These are phyloP conservation scores for Apodemia hepburni DNA, from an alignment of 2,888 invertebrate species.

Conservation along the genomic window DNA sequence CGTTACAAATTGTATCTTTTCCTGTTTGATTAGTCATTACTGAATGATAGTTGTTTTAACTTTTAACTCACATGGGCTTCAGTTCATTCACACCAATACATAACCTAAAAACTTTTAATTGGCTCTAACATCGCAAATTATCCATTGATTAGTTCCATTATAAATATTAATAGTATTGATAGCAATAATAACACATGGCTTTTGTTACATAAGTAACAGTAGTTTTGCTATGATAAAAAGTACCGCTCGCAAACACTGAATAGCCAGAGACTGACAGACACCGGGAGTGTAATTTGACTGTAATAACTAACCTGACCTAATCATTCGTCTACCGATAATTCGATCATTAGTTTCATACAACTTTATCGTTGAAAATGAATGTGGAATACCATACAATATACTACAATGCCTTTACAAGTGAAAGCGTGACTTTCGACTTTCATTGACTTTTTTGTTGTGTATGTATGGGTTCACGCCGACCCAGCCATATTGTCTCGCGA, in stretches of 20 bases:
- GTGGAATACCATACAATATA: constrained; percentile 40
- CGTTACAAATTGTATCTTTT: not conserved
- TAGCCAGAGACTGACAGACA: constrained; percentile 30
- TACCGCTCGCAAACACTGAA: constrained; percentile 34
- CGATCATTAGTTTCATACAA: constrained; percentile 43
- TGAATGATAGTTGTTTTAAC: not conserved
- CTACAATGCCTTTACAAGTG: constrained; percentile 70
- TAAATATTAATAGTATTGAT: constrained; percentile 18
- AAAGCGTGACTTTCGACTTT: constrained; percentile 79
- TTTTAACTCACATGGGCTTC: not conserved
- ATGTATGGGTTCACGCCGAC: constrained; percentile 58
- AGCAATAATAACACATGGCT: constrained; percentile 20
- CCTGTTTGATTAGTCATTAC: not conserved
- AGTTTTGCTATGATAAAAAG: constrained; percentile 30
- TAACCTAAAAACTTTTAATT: constrained; percentile 21
- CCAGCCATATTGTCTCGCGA: constrained; percentile 72
- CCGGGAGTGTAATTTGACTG: constrained; percentile 34
- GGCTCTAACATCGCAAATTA: constrained; percentile 14
- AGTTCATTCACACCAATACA: constrained; percentile 12
- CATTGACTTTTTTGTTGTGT: constrained; percentile 75
- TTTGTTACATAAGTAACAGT: constrained; percentile 30
- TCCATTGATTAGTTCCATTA: constrained; percentile 22
- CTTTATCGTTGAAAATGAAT: constrained; percentile 57
- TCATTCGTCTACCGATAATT: constrained; percentile 43
- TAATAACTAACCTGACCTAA: constrained; percentile 40